A percentile compares a stretch with the other conserved stretches of the same genome.
These are phyloP conservation scores for Busseola fusca DNA, from an alignment of 2,888 invertebrate genomes.

Conservation along the genomic window DNA sequence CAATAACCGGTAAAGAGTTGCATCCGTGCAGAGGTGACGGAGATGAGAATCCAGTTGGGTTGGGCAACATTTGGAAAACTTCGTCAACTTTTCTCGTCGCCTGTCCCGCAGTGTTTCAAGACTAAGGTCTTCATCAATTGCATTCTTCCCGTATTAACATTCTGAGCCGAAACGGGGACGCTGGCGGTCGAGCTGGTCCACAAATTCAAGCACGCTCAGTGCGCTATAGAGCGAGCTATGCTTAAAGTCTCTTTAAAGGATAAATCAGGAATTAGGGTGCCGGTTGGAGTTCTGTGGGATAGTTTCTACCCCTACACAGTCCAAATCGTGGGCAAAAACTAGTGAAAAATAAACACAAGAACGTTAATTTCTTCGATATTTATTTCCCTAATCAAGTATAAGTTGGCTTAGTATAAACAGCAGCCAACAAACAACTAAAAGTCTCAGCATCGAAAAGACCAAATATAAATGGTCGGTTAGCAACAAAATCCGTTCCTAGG, in stretches of 20 bases:
- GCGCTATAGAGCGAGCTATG: no score
- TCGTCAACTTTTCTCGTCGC: no score
- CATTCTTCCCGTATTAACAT: no score
- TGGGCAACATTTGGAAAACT: no score
- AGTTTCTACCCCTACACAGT: background rate
- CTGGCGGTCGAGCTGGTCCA: no score
- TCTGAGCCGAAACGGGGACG: no score
- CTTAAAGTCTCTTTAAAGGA: no score
- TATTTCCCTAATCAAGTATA: conserved; percentile 10
- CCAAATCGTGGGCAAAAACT: background rate
- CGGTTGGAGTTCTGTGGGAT: background rate
- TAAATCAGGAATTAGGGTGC: no score
- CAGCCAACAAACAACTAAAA: conserved; percentile 17
- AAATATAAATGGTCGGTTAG: conserved; percentile 49
- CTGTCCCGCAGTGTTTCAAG: no score
- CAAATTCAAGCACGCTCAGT: no score
- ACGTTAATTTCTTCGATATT: background rate
- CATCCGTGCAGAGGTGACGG: background rate
- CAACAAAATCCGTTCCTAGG: conserved; percentile 39
- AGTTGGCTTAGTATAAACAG: conserved; percentile 24
- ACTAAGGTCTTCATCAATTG: no score
- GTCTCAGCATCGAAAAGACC: conserved; percentile 43
- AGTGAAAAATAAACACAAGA: background rate
- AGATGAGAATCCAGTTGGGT: no score
- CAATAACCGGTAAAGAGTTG: background rate